Conservation (phyloP, 2,888 invertebrate genomes). For the Elmis aenea region DNA sequence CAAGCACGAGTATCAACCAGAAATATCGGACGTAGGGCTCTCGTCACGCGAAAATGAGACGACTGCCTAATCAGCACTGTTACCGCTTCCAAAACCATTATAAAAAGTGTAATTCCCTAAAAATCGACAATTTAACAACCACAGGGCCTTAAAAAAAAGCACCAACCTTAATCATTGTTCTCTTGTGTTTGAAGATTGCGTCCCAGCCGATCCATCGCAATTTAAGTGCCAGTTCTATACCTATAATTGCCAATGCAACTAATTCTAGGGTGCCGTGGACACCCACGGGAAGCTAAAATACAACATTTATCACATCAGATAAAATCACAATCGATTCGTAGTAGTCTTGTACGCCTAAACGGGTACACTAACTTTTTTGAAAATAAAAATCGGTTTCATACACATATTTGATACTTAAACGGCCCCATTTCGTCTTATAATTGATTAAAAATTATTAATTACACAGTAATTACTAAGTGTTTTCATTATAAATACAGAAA, state of each 20-base stretch:
- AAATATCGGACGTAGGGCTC: conserved; percentile 83
- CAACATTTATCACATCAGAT: conserved; percentile 8
- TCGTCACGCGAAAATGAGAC: conserved; percentile 81
- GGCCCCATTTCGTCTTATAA: too few species aligned
- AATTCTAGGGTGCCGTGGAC: conserved; percentile 79
- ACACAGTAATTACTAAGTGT: too few species aligned
- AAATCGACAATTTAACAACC: conserved; percentile 28
- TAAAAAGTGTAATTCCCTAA: conserved; percentile 67
- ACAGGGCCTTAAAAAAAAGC: background rate
- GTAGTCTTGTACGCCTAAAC: background rate
- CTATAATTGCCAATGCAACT: conserved; percentile 68
- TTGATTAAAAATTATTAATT: too few species aligned
- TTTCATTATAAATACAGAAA: too few species aligned
- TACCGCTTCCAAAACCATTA: conserved; percentile 80
- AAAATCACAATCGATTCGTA: conserved; percentile 1
- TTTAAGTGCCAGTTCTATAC: conserved; percentile 72
- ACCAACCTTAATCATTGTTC: conserved; percentile 77
- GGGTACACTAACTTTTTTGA: conserved; percentile 1
- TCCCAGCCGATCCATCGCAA: conserved; percentile 81
- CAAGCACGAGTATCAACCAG: conserved; percentile 80
- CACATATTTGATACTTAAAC: too few species aligned
- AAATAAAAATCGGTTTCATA: background rate
- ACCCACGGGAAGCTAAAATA: conserved; percentile 64
- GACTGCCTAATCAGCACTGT: conserved; percentile 75
- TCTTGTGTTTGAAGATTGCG: conserved; percentile 76